A percentile compares a stretch with the other conserved stretches of the same genome.
Evolutionary conservation across 2,797 vertebrate genomes (phyloP).

Genomic region (Nasua narica): DNA sequence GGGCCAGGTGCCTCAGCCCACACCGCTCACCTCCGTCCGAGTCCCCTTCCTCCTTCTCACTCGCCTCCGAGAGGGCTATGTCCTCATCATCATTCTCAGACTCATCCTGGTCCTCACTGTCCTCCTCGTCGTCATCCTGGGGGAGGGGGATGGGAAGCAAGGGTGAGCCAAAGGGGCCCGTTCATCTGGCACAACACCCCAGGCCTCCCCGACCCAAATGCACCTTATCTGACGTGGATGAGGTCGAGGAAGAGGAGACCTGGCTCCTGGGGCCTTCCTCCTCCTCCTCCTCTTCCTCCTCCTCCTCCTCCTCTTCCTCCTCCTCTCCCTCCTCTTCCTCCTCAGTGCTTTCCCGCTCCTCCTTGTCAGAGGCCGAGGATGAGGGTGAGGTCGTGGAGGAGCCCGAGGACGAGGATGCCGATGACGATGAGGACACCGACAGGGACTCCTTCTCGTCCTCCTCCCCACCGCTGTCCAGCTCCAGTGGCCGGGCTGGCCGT

Average conservation of each 20-base stretch:
- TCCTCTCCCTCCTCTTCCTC: conserved; percentile 67
- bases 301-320: background rate
- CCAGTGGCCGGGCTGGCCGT: conserved; percentile 90
- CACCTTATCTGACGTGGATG: conserved; percentile 63
- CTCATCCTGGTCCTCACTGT: conserved; percentile 71
- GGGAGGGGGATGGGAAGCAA: rapidly evolving
- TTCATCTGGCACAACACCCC: conserved; percentile 11
- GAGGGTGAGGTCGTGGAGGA: conserved; percentile 63
- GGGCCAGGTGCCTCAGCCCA: rapidly evolving
- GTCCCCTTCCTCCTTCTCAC: conserved; percentile 89
- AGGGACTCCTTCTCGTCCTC: conserved; percentile 92
- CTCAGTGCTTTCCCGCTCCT: conserved; percentile 87
- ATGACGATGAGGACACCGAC: conserved; percentile 79
- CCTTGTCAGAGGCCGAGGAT: conserved; percentile 81
- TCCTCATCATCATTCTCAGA: conserved; percentile 85
- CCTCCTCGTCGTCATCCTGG: conserved; percentile 62
- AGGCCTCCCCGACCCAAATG: rapidly evolving
- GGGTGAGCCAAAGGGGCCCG: background rate
- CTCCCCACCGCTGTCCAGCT: conserved; percentile 96
- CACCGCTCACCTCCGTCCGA: conserved; percentile 91
- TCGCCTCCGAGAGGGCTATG: conserved; percentile 83
- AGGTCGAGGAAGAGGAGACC: conserved; percentile 49
- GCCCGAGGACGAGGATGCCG: conserved; percentile 21
- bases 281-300: background rate
- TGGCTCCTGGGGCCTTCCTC: conserved; percentile 28